Conservation (phyloP, 2,888 invertebrate genomes). For the Calameuta pallipes region DNA sequence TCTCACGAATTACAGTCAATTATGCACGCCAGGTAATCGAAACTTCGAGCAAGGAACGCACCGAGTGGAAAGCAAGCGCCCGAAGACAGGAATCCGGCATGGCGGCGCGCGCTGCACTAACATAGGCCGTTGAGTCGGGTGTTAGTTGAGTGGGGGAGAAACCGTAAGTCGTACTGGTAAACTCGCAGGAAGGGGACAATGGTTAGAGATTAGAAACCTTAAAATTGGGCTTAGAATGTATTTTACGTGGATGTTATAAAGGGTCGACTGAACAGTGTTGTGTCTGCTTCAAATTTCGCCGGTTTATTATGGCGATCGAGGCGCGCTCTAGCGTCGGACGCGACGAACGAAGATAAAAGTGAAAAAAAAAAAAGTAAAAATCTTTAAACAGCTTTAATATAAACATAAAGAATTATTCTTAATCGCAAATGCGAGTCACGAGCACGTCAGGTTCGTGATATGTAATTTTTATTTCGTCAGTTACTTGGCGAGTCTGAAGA, state of each 20-base stretch:
- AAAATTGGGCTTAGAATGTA: not conserved
- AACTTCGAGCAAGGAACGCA: not conserved
- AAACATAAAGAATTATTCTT: no score
- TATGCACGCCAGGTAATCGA: not conserved
- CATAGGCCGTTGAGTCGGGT: not conserved
- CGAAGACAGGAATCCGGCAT: conserved; percentile 26
- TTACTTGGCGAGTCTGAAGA: no score
- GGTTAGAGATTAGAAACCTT: not conserved
- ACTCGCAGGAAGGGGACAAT: not conserved
- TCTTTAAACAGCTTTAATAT: no score
- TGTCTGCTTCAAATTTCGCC: no score
- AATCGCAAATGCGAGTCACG: no score
- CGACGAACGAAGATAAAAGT: not conserved
- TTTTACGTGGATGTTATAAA: no score
- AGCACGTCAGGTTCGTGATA: no score
- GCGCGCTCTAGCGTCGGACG: not conserved
- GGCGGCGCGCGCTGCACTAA: conserved; percentile 39
- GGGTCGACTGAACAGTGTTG: no score
- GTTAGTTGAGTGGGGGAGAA: not conserved
- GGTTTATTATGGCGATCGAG: not conserved
- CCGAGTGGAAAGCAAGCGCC: conserved; percentile 1
- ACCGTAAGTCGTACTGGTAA: not conserved
- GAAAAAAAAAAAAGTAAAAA: no score
- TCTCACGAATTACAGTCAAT: no score
- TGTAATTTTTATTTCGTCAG: no score